Conservation (phyloP, 2,888 invertebrate species). For the Hypomecis atomaria region DNA sequence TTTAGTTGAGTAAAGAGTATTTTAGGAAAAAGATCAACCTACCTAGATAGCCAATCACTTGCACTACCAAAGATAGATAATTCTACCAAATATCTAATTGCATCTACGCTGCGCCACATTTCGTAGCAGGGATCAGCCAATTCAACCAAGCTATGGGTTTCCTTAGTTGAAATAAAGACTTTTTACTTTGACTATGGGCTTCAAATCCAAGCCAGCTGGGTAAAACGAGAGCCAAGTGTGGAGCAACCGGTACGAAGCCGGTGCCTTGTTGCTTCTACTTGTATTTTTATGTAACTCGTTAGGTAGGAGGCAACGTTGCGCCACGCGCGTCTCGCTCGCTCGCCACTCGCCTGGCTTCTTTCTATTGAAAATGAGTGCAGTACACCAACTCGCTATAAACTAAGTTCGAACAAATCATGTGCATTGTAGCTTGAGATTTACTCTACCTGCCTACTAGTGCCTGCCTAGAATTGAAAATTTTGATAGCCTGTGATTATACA, state of each 20-base stretch:
- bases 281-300: constrained; percentile 78
- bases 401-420: not conserved
- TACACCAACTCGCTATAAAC: constrained; percentile 4
- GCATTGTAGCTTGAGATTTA: no score
- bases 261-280: constrained; percentile 51
- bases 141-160: constrained; percentile 32
- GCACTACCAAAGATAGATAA: no score
- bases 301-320: constrained; percentile 57
- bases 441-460: no score
- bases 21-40: no score
- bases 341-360: constrained; percentile 40
- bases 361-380: constrained; percentile 6
- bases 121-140: constrained; percentile 23
- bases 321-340: constrained; percentile 49
- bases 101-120: constrained; percentile 1
- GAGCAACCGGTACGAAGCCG: constrained; percentile 64
- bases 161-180: no score
- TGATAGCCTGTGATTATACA: no score
- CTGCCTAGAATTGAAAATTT: no score
- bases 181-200: no score
- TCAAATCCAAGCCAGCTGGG: constrained; percentile 32
- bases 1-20: no score
- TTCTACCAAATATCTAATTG: no score
- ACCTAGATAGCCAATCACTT: no score
- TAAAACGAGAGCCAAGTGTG: constrained; percentile 60